Evolutionary conservation across 1,140 invertebrate genomes (phyloP).

Genomic region (Geopemphigus sp.): DNA sequence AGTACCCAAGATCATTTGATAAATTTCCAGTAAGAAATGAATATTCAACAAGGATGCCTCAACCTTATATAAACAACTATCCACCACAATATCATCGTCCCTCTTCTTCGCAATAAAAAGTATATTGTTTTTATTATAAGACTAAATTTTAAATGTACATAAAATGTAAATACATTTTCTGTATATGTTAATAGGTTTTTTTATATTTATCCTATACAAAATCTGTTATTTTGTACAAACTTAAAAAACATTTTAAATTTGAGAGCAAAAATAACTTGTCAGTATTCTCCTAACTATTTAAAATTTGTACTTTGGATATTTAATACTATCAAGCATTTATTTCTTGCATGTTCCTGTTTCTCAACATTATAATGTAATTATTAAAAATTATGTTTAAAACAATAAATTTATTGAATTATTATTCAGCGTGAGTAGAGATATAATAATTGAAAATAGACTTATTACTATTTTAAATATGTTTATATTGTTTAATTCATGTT

Average conservation of each 20-base stretch:
- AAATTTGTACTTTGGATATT: constrained; percentile 37
- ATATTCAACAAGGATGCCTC: constrained; percentile 7
- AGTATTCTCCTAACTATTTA: constrained; percentile 39
- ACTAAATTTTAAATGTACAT: constrained; percentile 19
- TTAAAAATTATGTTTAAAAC: not conserved
- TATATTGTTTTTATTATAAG: constrained; percentile 1
- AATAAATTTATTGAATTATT: constrained; percentile 28
- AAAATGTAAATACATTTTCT: not conserved
- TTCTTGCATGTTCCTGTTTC: constrained; percentile 46
- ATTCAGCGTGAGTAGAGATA: constrained; percentile 19
- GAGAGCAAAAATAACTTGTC: constrained; percentile 37
- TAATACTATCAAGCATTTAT: constrained; percentile 40
- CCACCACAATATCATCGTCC: constrained; percentile 27
- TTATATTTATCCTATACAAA: constrained; percentile 13
- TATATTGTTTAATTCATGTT: constrained; percentile 48
- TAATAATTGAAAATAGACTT: constrained; percentile 47
- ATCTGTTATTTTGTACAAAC: constrained; percentile 1
- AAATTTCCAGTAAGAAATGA: constrained; percentile 13
- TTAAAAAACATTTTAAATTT: constrained; percentile 4
- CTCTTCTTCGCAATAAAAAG: constrained; percentile 20
- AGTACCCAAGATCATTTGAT: constrained; percentile 33
- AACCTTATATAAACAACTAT: constrained; percentile 17
- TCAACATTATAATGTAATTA: constrained; percentile 20
- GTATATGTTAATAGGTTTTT: not conserved
- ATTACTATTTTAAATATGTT: constrained; percentile 46